Evolutionary conservation across 2,797 vertebrate species (phyloP), one percentile per base, ranked within the genome.

Genomic region (Phoxinus dragarum): DNA sequence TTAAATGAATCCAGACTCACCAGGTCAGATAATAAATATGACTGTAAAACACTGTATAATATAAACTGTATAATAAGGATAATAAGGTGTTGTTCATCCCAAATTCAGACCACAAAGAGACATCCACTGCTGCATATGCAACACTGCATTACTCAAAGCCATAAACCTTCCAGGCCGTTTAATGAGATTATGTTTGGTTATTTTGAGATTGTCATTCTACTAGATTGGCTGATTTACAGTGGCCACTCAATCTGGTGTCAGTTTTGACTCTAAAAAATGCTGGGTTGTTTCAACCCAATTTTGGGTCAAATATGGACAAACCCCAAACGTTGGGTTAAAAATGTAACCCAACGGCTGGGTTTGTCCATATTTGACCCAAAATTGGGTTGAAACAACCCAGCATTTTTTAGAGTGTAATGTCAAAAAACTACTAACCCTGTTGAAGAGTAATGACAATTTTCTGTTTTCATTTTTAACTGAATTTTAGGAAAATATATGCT

Each of bases 1-100:
- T 90, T 79, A 86, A 88, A 90, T 82, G 44, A 87, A 90, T 88
- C 74, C 81, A 81, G 66, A 14, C 77, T 71, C 61, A 77, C 75
- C 42, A 31, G 73, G 81, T 81, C 80, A 77, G 81, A 67, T 79
- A 87, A 74, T 84, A 71, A n/a, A 87, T 75, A 56, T 49, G 31
- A 14, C 38, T 59, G 23, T 73, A 66, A 36, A 56, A 71, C 40
- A 47, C 10, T 61, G 42, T 49, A 47, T 64, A 71, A 40, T 67
- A 75, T 67, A 49, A 27, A 31, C 31, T 66, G 54, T 19, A 47
- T 42, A 59, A 81, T 56, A 64, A 64, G 38, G 44, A 38, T 38
- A 40, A 6, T 61, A n/a, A 23, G 19, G n/a, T 59, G 80, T 16
- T 34, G 40, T 74, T 64, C 40, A 74, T 17, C 40, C 19, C 40